Conservation (phyloP, 1,140 invertebrate genomes). For the Drosophila setifemur region DNA sequence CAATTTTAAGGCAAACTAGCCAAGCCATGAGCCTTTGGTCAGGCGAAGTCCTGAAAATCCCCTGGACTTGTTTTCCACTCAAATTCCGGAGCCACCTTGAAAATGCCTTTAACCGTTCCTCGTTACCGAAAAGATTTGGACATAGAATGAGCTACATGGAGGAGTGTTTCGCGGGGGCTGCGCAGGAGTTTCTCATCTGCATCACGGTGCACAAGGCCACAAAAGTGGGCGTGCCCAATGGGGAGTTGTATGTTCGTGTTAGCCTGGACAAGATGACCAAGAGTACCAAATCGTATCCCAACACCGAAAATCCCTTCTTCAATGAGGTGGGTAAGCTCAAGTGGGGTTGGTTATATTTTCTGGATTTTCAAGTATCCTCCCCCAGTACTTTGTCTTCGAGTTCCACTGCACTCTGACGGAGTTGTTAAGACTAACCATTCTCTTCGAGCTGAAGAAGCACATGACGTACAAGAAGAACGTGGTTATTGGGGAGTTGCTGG, state of each 20-base stretch:
- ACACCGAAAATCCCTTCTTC: conserved; percentile 85
- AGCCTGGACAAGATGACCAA: conserved; percentile 84
- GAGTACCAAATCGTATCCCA: conserved; percentile 83
- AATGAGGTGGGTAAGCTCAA: conserved; percentile 84
- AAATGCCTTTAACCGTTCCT: not conserved
- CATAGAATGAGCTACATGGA: conserved; percentile 45
- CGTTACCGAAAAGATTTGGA: not conserved
- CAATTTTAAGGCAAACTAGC: not conserved
- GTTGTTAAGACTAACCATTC: conserved; percentile 82
- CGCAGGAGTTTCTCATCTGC: conserved; percentile 76
- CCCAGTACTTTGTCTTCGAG: conserved; percentile 89
- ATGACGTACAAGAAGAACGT: conserved; percentile 81
- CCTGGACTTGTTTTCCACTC: conserved; percentile 12
- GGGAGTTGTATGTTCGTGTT: conserved; percentile 84
- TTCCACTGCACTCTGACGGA: conserved; percentile 84
- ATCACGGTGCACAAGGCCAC: conserved; percentile 75
- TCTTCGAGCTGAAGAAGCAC: conserved; percentile 83
- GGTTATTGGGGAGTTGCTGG: conserved; percentile 86
- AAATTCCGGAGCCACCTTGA: not conserved
- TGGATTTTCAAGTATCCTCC: not conserved
- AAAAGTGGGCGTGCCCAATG: conserved; percentile 73
- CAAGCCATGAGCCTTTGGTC: conserved; percentile 35
- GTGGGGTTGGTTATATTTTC: not conserved
- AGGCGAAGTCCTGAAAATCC: not conserved
- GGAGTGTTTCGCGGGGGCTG: conserved; percentile 59